Base-by-base conservation (phyloP, 2,797 vertebrate species). In the Hypotaenidia okinawae region DNA sequence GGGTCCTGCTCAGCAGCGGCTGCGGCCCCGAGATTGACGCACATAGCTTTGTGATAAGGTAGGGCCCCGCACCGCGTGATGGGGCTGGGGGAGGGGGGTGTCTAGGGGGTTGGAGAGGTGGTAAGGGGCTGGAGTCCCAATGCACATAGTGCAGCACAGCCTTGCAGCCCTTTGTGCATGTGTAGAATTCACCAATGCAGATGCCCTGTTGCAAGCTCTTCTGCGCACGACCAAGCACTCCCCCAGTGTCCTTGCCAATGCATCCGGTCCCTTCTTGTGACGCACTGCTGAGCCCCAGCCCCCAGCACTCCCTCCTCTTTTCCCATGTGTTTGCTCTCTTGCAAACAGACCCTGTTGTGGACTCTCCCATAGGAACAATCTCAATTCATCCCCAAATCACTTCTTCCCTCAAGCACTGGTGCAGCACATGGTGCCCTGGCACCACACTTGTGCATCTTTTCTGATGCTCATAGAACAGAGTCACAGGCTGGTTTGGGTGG, bases 41-140 rank as follows among this genome's bases (percentile, higher is more conserved):
- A 0, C 99, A 99, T 94, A 99, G 99, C 97, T 99, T 99, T 30
- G 98, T 99, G 52, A 99, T 99, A 84, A 99, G 99, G 99, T 99
- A 97, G 82, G 45, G 16, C 18, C 4, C 24, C 2, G 16, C 1
- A 1, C 32, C 5, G 1, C 32, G 9, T 3, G 0, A 2, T 3
- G 58, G 18, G 17, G 22, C 25, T n/a, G 13, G 4, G 8, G 18
- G 13, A 4, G 8, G 10, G 16, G 13, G 9, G 15, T 2, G 41
- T 32, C 9, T 1, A 27, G 10, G 7, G 11, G 57, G 13, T 4
- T 1, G 12, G 59, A 37, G 70, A 21, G 11, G 37, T 10, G 64
- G 67, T 47, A 39, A 39, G 67, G 67, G 39, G 28, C 39, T 49
- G 58, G 12, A 27, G 28, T 19, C 51, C 24, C 18, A 15, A 16